Base-by-base conservation (phyloP, 2,888 invertebrate genomes). In the Trypoxylon attenuatum region DNA sequence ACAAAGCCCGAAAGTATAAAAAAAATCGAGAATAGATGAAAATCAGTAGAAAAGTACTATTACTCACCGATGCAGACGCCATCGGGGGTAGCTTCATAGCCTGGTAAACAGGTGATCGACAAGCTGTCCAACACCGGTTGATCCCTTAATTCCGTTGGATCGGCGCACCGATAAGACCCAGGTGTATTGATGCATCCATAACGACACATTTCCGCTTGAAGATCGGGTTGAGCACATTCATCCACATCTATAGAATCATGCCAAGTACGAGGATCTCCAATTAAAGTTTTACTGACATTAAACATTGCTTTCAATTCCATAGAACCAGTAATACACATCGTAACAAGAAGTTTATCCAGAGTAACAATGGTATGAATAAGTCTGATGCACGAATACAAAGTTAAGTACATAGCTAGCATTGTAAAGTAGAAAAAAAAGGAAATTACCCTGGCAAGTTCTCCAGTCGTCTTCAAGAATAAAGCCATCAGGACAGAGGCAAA, bases 191-290 rank as follows among this genome's bases (percentile, higher is more conserved):
- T 83, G 82, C 91, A 91, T 43, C 86, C 86, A 56, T 81, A 82
- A 47, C 76, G 82, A 74, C 86, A 86, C 59, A 82, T 73, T 63
- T 85, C 83, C 55, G 82, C 81, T 71, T 86, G 86, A 21, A 86
- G 76, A 67, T 86, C 85, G 29, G 86, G 84, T 25, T 89, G 88
- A 15, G 78, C 81, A 77, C 93, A 93, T 83, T 93, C 93, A 79
- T 93, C 90, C 22, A 92, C 89, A 84, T 92, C 92, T 91, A 81
- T 46, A 50, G 21, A 33, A 10, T 13, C 15, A 13, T 19, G 19
- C 23, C 55, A 6, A 55, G 23, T 39, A 8, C 19, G 23, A n/a
- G 16, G 46, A n/a, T 13, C 25, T 23, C 18, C 38, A 54, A 54
- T 46, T 54, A 46, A 18, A 39, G 1, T 41, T 13, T 22, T 15